Conservation (phyloP, 2,888 invertebrate species). For the Dexiosoma caninum region DNA sequence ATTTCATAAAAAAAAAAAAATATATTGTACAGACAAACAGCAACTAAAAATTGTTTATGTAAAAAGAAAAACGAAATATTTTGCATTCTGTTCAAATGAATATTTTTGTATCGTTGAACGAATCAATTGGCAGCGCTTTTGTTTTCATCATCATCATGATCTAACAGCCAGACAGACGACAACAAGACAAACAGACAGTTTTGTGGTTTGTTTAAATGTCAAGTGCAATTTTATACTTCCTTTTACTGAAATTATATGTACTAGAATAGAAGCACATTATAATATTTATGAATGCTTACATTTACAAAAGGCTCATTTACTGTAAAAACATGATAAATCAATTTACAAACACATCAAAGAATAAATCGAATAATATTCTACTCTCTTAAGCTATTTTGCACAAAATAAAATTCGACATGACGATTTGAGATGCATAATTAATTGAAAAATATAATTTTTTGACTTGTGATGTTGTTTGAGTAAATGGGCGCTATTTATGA, state of each 20-base stretch:
- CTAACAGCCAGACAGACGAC: background rate
- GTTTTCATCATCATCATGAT: conserved; percentile 6
- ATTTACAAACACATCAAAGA: too few relatives aligned
- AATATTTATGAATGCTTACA: background rate
- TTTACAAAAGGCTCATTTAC: too few relatives aligned
- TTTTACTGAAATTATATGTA: conserved; percentile 26
- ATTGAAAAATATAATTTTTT: too few relatives aligned
- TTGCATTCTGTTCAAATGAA: background rate
- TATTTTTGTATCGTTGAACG: background rate
- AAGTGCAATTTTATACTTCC: conserved; percentile 61
- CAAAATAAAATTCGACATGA: too few relatives aligned
- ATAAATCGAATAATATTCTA: too few relatives aligned
- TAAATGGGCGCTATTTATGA: too few relatives aligned
- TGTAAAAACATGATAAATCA: too few relatives aligned
- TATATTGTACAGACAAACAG: background rate
- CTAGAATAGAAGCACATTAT: background rate
- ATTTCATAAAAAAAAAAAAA: background rate
- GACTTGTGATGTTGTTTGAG: too few relatives aligned
- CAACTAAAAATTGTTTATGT: conserved; percentile 27
- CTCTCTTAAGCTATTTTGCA: too few relatives aligned
- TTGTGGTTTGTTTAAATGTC: conserved; percentile 55
- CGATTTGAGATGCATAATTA: too few relatives aligned
- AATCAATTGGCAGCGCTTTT: conserved; percentile 1
- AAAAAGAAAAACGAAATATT: background rate
- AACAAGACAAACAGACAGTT: background rate